Evolutionary conservation across 2,888 invertebrate species (phyloP).

Genomic region (Caenorhabditis imperialis): DNA sequence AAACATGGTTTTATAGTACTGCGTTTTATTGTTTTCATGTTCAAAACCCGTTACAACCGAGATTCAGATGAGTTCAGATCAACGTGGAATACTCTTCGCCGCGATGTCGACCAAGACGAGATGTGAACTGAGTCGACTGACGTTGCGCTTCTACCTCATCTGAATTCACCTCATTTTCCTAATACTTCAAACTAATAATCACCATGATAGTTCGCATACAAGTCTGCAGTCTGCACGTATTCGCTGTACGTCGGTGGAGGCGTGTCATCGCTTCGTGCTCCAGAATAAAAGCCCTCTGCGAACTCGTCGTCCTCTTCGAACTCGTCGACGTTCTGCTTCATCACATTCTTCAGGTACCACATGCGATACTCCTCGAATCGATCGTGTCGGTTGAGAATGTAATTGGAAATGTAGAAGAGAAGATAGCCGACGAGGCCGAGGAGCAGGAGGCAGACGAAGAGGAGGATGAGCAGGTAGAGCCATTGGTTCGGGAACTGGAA

Average conservation of each 20-base stretch:
- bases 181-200: neutral
- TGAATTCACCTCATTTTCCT: conserved; percentile 1
- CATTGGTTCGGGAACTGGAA: conserved; percentile 57
- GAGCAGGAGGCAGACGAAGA: conserved; percentile 44
- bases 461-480: conserved; percentile 52
- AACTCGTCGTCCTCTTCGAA: conserved; percentile 46
- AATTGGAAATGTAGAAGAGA: conserved; percentile 41
- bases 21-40: no score
- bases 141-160: conserved; percentile 41
- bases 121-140: conserved; percentile 17
- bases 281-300: conserved; percentile 38
- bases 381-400: conserved; percentile 37
- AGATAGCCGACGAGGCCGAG: conserved; percentile 49
- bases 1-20: no score
- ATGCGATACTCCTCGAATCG: conserved; percentile 43
- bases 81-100: conserved; percentile 28
- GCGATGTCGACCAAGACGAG: conserved; percentile 28
- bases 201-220: conserved; percentile 59
- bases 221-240: conserved; percentile 58
- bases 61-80: conserved; percentile 14
- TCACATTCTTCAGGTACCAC: conserved; percentile 54
- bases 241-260: conserved; percentile 62
- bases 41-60: no score
- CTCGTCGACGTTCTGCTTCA: conserved; percentile 39
- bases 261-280: conserved; percentile 46